Conservation (phyloP, 2,888 invertebrate species). For the Epinotia brunnichana region DNA sequence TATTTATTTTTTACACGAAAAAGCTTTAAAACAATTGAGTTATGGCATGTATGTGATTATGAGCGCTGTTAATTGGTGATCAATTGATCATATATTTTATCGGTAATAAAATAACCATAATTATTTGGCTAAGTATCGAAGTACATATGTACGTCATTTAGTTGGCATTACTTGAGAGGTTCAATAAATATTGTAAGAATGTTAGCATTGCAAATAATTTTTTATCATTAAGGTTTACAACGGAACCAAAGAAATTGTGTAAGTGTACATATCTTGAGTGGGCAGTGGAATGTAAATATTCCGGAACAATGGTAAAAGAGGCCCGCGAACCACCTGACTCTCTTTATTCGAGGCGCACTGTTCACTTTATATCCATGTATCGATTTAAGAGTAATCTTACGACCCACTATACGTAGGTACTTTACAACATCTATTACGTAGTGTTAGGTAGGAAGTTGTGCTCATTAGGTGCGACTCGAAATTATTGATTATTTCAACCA, state of each 20-base stretch:
- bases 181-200: constrained; percentile 10
- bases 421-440: constrained; percentile 55
- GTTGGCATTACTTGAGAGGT: constrained; percentile 17
- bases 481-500: background rate
- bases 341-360: constrained; percentile 52
- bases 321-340: constrained; percentile 48
- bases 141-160: constrained; percentile 1
- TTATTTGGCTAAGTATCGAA: constrained; percentile 10
- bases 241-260: constrained; percentile 51
- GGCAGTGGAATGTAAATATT: constrained; percentile 45
- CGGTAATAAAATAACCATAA: constrained; percentile 8
- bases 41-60: constrained; percentile 24
- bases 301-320: constrained; percentile 37
- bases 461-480: constrained; percentile 16
- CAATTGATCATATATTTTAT: constrained; percentile 17
- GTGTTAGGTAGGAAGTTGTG: constrained; percentile 49
- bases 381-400: constrained; percentile 61
- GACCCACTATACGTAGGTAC: constrained; percentile 52
- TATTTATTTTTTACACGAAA: constrained; percentile 28
- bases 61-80: constrained; percentile 24
- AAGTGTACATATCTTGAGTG: constrained; percentile 61
- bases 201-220: constrained; percentile 28
- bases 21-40: constrained; percentile 28
- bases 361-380: constrained; percentile 59
- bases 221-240: constrained; percentile 42